Conservation (phyloP, 2,888 invertebrate genomes). For the Pristionchus fissidentatus region DNA sequence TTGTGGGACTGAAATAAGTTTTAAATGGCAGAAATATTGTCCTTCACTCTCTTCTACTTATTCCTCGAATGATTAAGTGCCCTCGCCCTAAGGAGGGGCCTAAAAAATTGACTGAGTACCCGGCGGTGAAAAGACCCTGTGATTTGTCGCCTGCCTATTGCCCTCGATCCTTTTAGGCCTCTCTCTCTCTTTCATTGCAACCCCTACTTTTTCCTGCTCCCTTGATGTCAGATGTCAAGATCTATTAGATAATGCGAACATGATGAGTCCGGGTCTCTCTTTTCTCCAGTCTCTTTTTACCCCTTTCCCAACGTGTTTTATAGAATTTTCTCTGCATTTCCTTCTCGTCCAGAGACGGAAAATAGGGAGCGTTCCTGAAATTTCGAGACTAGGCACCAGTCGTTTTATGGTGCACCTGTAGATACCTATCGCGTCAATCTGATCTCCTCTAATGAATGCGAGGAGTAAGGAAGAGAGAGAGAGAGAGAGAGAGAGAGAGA, state of each 20-base stretch:
- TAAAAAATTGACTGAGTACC: conserved; percentile 3
- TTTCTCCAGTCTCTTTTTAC: conserved; percentile 15
- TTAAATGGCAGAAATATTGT: too few species aligned
- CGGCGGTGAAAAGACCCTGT: too few species aligned
- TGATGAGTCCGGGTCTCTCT: background rate
- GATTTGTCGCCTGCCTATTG: background rate
- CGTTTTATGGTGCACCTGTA: too few species aligned
- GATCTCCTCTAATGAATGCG: too few species aligned
- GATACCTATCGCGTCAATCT: too few species aligned
- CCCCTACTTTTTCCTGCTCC: background rate
- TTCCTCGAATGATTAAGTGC: background rate
- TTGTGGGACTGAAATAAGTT: too few species aligned
- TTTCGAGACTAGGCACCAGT: too few species aligned
- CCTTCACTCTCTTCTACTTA: background rate
- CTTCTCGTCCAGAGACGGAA: too few species aligned
- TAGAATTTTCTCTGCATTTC: conserved; percentile 16
- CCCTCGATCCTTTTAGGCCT: conserved; percentile 20
- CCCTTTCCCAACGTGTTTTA: background rate
- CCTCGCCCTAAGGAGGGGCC: conserved; percentile 2
- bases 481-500: too few species aligned
- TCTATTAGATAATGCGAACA: conserved; percentile 21
- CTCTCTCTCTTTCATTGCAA: conserved; percentile 1
- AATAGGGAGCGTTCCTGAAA: too few species aligned
- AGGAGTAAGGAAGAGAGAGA: too few species aligned
- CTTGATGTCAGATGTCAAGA: conserved; percentile 21